phyloP scores from a whole-genome alignment of 2,888 invertebrate genomes.

The Cheilosia soror region DNA sequence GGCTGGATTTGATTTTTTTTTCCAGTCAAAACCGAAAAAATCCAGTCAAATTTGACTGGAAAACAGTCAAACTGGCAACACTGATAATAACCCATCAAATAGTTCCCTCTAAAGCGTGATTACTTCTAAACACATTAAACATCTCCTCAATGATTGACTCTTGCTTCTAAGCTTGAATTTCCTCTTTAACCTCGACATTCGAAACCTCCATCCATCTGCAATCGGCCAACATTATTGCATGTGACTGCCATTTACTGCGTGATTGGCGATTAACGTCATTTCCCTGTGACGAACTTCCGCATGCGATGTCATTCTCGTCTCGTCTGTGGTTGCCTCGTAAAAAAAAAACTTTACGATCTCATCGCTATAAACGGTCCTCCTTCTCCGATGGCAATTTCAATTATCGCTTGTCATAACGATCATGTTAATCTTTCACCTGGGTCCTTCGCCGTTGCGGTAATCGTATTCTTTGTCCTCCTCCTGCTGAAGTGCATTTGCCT shows the following conservation, averaged over 20 bases:
- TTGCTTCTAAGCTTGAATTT: neutral
- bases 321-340: conserved; percentile 7
- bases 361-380: conserved; percentile 23
- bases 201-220: conserved; percentile 6
- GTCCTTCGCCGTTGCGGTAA: conserved; percentile 1
- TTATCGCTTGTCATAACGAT: conserved; percentile 74
- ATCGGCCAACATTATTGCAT: conserved; percentile 47
- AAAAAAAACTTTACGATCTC: conserved; percentile 46
- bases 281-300: conserved; percentile 57
- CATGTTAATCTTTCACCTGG: conserved; percentile 62
- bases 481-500: conserved; percentile 13
- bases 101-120: neutral
- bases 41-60: too few species aligned
- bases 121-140: neutral
- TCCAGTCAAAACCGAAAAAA: too few species aligned
- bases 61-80: too few species aligned
- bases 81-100: neutral
- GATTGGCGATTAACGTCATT: conserved; percentile 66
- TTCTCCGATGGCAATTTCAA: conserved; percentile 63
- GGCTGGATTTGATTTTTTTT: too few species aligned
- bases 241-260: conserved; percentile 61
- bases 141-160: conserved; percentile 1
- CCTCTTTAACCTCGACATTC: conserved; percentile 16
- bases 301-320: conserved; percentile 51
- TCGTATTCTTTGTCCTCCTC: neutral